Percentiles rank a stretch among this genome's conserved stretches.
Evolutionary conservation across 1,140 invertebrate species (phyloP).

Genomic region (Dreissena polymorpha): DNA sequence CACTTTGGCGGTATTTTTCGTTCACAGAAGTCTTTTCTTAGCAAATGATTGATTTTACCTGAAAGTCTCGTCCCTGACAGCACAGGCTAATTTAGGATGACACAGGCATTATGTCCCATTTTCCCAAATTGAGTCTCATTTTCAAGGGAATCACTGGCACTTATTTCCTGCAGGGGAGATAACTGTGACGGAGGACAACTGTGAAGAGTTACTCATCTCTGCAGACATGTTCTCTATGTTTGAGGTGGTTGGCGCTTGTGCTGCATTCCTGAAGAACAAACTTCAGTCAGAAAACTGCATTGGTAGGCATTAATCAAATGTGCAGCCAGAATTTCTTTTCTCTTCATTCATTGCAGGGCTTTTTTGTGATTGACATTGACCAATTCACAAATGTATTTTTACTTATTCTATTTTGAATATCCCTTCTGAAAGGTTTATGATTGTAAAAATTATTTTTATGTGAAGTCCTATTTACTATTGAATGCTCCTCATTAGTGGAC

Average conservation of each 20-base stretch:
- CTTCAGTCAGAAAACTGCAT: constrained; percentile 74
- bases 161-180: constrained; percentile 79
- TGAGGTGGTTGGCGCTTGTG: constrained; percentile 67
- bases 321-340: not conserved
- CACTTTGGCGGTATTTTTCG: no score
- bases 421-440: no score
- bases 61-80: no score
- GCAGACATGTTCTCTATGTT: constrained; percentile 78
- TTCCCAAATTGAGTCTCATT: no score
- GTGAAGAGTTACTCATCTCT: constrained; percentile 89
- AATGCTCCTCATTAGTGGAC: no score
- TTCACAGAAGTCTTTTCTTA: no score
- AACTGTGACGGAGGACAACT: constrained; percentile 86
- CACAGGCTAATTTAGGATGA: no score
- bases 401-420: no score
- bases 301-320: constrained; percentile 75
- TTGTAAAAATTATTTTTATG: no score
- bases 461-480: no score
- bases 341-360: not conserved
- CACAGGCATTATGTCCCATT: no score
- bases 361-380: not conserved
- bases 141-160: not conserved
- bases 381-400: not conserved
- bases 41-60: no score
- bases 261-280: constrained; percentile 68